A percentile compares a stretch with the other conserved stretches of the same genome.
Conservation (phyloP, 2,888 invertebrate species). For the Oscheius sp. region DNA sequence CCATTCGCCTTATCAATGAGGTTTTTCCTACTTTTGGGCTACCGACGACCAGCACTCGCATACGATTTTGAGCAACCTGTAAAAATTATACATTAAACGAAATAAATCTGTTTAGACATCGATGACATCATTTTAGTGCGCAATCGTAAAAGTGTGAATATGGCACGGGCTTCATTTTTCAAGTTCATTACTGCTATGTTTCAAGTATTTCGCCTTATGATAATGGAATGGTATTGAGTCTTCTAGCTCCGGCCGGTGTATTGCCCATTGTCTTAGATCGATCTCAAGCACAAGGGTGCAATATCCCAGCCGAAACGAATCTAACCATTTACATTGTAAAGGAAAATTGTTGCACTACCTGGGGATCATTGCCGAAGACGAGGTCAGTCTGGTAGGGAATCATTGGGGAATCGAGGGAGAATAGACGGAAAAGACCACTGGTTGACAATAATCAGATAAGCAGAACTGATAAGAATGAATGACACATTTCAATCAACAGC, state of each 20-base stretch:
- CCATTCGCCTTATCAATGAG: conserved; percentile 29
- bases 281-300: conserved; percentile 25
- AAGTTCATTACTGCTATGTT: not conserved
- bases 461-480: conserved; percentile 28
- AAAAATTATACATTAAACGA: not conserved
- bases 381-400: conserved; percentile 26
- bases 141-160: not conserved
- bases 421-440: conserved; percentile 10
- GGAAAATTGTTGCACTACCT: conserved; percentile 1
- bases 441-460: conserved; percentile 31
- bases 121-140: not conserved
- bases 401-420: conserved; percentile 2
- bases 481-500: conserved; percentile 37
- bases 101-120: no score
- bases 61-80: conserved; percentile 29
- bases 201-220: no score
- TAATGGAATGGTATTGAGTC: no score
- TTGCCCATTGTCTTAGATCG: conserved; percentile 17
- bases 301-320: conserved; percentile 27
- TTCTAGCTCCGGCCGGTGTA: conserved; percentile 19
- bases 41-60: conserved; percentile 30
- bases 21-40: conserved; percentile 31
- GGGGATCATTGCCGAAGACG: not conserved
- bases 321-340: not conserved
- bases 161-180: no score